Evolutionary conservation across 1,140 invertebrate genomes (phyloP).

Genomic region (Zaprionus ornatus): DNA sequence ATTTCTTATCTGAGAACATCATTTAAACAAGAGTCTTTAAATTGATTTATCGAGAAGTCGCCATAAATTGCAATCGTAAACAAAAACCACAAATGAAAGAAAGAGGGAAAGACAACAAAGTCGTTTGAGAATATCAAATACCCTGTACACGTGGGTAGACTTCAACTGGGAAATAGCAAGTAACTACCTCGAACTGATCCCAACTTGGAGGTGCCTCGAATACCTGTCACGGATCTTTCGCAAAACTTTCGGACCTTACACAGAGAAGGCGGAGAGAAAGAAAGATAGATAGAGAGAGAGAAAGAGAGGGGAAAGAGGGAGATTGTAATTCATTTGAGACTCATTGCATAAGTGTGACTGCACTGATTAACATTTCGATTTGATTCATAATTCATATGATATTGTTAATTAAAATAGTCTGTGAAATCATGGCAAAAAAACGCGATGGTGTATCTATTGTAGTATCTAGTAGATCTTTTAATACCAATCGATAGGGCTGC

Average conservation of each 20-base stretch:
- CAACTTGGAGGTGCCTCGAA: neutral
- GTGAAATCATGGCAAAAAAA: constrained; percentile 1
- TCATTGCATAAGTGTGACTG: constrained; percentile 58
- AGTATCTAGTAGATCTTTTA: neutral
- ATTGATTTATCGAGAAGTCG: neutral
- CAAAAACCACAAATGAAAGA: neutral
- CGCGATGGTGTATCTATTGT: neutral
- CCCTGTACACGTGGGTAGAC: neutral
- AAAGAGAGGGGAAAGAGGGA: neutral
- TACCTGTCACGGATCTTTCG: constrained; percentile 1
- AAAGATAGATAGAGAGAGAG: neutral
- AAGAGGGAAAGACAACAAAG: neutral
- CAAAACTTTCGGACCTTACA: constrained; percentile 7
- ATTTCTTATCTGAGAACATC: constrained; percentile 1
- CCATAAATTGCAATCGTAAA: constrained; percentile 19
- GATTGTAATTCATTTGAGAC: constrained; percentile 8
- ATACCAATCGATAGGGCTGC: neutral
- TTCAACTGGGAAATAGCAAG: neutral
- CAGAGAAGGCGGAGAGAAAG: too few species aligned
- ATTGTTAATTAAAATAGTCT: constrained; percentile 27
- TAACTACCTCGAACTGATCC: neutral
- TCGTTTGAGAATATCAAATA: neutral
- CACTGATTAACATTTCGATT: constrained; percentile 52
- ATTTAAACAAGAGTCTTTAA: constrained; percentile 1
- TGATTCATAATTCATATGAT: constrained; percentile 49